A percentile compares a stretch with the other conserved stretches of the same genome.
Evolutionary conservation across 2,113 vertebrate genomes (phyloP).

Genomic region (Mionectes macconnelli): DNA sequence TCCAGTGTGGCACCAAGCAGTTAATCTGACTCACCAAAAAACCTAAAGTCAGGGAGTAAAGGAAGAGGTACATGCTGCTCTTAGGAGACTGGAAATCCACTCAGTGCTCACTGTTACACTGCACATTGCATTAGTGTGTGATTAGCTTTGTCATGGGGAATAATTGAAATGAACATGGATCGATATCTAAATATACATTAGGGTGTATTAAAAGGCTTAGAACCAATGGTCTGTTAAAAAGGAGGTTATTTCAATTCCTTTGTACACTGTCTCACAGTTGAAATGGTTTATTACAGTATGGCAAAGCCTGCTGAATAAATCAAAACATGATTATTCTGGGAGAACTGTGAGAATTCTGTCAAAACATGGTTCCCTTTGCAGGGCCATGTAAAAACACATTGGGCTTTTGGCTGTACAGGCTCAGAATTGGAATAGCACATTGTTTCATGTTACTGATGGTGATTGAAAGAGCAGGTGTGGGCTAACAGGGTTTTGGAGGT

Average conservation of each 20-base stretch:
- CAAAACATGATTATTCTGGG: not conserved
- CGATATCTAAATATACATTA: not conserved
- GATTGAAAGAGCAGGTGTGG: not conserved
- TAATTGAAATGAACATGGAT: not conserved
- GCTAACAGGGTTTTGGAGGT: not conserved
- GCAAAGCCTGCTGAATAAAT: not conserved
- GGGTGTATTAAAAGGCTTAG: not conserved
- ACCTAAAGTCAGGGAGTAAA: not conserved
- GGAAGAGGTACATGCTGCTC: not conserved
- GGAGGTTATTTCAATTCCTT: not conserved
- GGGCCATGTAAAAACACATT: not conserved
- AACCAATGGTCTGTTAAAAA: conserved; percentile 13
- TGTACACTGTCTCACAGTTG: not conserved
- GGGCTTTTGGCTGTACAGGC: not conserved
- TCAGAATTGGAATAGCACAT: not conserved
- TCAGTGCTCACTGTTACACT: not conserved
- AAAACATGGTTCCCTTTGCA: not conserved
- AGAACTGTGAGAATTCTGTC: not conserved
- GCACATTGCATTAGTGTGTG: not conserved
- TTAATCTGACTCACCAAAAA: not conserved
- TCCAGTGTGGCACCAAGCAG: not conserved
- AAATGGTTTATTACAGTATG: not conserved
- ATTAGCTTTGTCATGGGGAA: not conserved
- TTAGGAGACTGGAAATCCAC: not conserved
- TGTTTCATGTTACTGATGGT: not conserved